phyloP scores from a whole-genome alignment of 2,888 invertebrate species.

The Anodontia alba region DNA sequence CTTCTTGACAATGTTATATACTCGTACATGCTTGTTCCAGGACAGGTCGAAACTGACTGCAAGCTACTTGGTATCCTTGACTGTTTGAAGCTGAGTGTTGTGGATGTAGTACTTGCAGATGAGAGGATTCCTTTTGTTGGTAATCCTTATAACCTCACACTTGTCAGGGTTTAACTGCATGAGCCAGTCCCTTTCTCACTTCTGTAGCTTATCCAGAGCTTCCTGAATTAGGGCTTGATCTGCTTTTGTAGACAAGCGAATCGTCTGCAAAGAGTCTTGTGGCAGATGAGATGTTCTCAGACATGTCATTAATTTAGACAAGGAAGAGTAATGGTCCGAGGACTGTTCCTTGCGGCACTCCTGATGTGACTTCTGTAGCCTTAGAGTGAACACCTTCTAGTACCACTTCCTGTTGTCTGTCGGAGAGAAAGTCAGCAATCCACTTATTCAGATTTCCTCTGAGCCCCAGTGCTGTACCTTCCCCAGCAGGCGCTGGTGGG shows the following conservation, averaged over 20 bases:
- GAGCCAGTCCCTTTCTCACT: background rate
- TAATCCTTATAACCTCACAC: constrained; percentile 1
- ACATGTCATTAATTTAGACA: background rate
- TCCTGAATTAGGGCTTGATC: background rate
- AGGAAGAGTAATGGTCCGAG: background rate
- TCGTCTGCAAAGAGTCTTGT: constrained; percentile 1
- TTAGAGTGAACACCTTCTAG: too few relatives aligned
- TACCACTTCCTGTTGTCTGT: too few relatives aligned
- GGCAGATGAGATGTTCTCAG: background rate
- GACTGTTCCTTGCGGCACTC: background rate
- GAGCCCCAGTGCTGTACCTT: background rate
- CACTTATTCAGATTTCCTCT: background rate
- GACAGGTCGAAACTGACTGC: background rate
- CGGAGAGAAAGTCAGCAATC: background rate
- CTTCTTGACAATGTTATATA: too few relatives aligned
- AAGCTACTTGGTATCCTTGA: background rate
- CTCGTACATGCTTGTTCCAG: background rate
- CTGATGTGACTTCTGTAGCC: too few relatives aligned
- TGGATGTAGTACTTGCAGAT: background rate
- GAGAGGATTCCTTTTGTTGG: constrained; percentile 1
- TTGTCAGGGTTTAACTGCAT: constrained; percentile 6
- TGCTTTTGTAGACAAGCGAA: constrained; percentile 1
- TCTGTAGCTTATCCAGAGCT: background rate
- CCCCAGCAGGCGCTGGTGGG: background rate
- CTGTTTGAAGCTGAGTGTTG: background rate